Evolutionary conservation across 37 sponge, comb jelly and placozoan genomes (phyloP).

Genomic region (Halisarca cf. caerulea): DNA sequence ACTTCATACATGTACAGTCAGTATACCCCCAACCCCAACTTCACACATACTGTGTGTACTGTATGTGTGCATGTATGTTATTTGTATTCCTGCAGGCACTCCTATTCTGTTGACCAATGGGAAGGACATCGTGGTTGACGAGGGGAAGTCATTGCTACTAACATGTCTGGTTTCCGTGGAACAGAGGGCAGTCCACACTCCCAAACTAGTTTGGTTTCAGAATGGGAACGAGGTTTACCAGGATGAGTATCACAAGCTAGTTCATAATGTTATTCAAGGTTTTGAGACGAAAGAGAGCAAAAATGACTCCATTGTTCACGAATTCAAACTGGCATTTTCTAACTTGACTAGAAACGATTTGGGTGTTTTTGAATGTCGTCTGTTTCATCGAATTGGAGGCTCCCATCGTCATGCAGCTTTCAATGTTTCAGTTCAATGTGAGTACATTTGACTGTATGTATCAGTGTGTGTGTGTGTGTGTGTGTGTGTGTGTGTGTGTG

Average conservation of each 20-base stretch:
- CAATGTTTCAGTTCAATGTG: conserved; percentile 24
- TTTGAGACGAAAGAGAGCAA: neutral
- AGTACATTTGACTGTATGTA: neutral
- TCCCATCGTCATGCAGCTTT: conserved; percentile 4
- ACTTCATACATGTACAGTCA: no score
- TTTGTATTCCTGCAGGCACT: neutral
- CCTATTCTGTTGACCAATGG: neutral
- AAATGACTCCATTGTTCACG: neutral
- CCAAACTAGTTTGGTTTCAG: conserved; percentile 1
- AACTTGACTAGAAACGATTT: neutral
- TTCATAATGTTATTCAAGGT: neutral
- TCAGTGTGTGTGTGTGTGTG: no score
- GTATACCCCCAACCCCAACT: no score
- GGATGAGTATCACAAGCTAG: neutral
- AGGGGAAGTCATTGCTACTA: neutral
- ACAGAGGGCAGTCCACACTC: conserved; percentile 1
- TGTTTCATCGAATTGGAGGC: neutral
- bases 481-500: no score
- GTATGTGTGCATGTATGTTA: neutral
- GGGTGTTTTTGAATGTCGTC: conserved; percentile 23
- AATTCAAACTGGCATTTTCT: neutral
- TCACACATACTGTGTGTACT: no score
- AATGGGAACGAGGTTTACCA: neutral
- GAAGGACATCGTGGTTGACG: neutral
- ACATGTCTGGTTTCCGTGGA: conserved; percentile 13